Evolutionary conservation across 2,888 invertebrate species (phyloP), one percentile per base, ranked within the genome.

Genomic region (Camponotus fellah): DNA sequence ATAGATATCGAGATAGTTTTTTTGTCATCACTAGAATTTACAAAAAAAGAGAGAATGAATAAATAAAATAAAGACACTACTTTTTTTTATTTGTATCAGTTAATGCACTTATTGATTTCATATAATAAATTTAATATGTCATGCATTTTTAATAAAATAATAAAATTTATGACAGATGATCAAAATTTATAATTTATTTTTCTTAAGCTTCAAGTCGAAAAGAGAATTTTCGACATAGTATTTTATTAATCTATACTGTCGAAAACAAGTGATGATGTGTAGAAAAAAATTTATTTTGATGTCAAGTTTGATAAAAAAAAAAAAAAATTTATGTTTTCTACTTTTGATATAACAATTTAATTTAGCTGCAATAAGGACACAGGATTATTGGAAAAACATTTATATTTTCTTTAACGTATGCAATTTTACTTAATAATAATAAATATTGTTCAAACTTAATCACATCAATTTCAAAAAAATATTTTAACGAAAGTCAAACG

Each of bases 361-460:
- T 49, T 49, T 17, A 49, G 8, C 6, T 49, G n/a, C 49, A 49
- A 49, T 49, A 8, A 17, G 6, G 6, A 49, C n/a, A 49, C 6
- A 17, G 49, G 8, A n/a, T n/a, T 49, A 49, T 49, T 37, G 2
- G 58, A 71, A 2, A 53, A 56, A 71, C n/a, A 26, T 14, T 37
- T 58, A 5, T n/a, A 71, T 49, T 12, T 1, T 71, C 49, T 17
- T 49, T 49, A 6, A 49, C n/a, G 8, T n/a, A 49, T 4, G 49
- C n/a, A 49, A 49, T 49, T 49, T 49, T 49, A 46, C 10, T 17
- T 49, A 6, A 49, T 49, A 49, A 49, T 26, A 12, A 58, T 72
- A 40, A 37, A 3, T 37, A 26, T n/a, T 53, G n/a, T 74, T 17
- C 6, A 26, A 74, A 74, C 4, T 75, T 60, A 10, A 60, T 62